Evolutionary conservation across 1,140 invertebrate genomes (phyloP), one percentile per base, ranked within the genome.

Genomic region (Drosophila malerkotliana): DNA sequence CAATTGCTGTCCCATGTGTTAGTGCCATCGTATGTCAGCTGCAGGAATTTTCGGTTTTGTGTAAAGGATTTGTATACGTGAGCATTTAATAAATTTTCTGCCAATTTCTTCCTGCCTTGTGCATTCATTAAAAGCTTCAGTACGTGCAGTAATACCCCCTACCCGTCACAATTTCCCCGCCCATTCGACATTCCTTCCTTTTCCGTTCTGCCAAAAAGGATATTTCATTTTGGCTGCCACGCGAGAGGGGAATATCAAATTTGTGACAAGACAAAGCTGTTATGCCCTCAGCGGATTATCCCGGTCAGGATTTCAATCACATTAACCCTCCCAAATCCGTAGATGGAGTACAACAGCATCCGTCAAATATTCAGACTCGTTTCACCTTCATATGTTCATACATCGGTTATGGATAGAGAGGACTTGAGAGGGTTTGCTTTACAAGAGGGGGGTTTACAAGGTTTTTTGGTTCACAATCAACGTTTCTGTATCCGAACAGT

Each of bases 11-110:
- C 63, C 39, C 21, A 34, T 72, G 54, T 75, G 82, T 63, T 60
- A 62, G 71, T 81, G 82, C 77, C 15, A 55, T 83, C 62, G 73
- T 77, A 78, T 85, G 82, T 87, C 82, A 87, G 74, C 37, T 78
- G 66, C 82, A 87, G 83, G 75, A 78, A 87, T 85, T 85, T 85
- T 85, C 78, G 78, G 82, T 85, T 85, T 82, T 85, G 83, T 85
- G 66, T 79, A 87, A 87, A 60, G 83, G 83, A 88, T 87, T 85
- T 87, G 82, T 85, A 85, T 87, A 88, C 83, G 82, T 88, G 83
- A 87, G 82, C 83, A 87, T 87, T 87, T 87, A 87, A 87, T 87
- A 87, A 76, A 82, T 88, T 87, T 88, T 87, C 75, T 87, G 82
- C 83, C 82, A 87, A 87, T 87, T 87, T 82, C 74, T 52, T 72